Evolutionary conservation across 2,888 invertebrate genomes (phyloP).

Genomic region (Poecilobothrus nobilitatus): DNA sequence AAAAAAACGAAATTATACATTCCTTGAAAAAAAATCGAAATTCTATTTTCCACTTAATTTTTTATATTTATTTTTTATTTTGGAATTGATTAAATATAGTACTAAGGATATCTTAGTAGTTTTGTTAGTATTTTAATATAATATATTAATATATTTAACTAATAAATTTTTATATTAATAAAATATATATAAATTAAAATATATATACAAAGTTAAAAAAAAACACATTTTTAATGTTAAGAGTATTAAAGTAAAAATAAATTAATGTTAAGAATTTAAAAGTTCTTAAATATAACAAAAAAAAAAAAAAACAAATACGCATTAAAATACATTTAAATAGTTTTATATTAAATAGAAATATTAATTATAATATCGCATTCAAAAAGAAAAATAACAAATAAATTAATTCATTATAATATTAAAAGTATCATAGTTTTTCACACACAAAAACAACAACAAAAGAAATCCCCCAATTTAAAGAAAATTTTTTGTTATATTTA

Average conservation of each 20-base stretch:
- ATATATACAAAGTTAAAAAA: constrained; percentile 1
- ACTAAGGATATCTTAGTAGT: constrained; percentile 2
- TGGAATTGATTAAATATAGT: not conserved
- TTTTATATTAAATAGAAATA: constrained; percentile 1
- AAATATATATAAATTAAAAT: not conserved
- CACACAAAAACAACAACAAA: not conserved
- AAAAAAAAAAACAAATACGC: not conserved
- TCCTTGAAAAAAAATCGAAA: constrained; percentile 1
- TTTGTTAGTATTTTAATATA: not conserved
- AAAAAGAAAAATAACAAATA: not conserved
- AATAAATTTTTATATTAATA: not conserved
- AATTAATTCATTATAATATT: not conserved
- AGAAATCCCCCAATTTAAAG: not conserved
- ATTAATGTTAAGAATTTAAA: constrained; percentile 1
- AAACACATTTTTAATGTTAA: constrained; percentile 4
- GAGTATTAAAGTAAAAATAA: not conserved
- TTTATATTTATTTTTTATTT: not conserved
- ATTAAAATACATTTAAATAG: not conserved
- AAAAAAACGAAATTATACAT: not conserved
- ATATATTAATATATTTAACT: not conserved
- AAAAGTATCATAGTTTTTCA: constrained; percentile 1
- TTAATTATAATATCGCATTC: constrained; percentile 6
- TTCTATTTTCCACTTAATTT: not conserved
- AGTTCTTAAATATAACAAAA: not conserved
- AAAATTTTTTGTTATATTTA: constrained; percentile 2